Conservation (phyloP, 1,140 invertebrate species). For the Centruroides sculpturatus region DNA sequence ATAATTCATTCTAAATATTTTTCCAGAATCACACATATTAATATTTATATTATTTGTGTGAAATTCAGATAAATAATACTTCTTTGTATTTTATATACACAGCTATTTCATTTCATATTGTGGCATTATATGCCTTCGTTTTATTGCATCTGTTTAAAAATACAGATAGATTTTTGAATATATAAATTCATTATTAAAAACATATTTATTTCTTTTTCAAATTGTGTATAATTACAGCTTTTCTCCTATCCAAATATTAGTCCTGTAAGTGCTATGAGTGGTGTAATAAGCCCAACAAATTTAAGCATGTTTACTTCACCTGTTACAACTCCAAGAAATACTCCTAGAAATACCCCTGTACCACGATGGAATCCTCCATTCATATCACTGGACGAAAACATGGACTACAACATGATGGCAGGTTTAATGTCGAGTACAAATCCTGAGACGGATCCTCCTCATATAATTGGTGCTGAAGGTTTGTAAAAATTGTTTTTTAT, state of each 20-base stretch:
- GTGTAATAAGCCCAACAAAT: conserved; percentile 79
- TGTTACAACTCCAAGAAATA: conserved; percentile 51
- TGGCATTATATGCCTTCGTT: too few relatives aligned
- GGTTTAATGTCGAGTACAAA: conserved; percentile 44
- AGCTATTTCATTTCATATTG: too few relatives aligned
- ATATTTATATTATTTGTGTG: too few relatives aligned
- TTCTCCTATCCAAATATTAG: conserved; percentile 16
- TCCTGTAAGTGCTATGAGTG: conserved; percentile 45
- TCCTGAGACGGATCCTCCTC: conserved; percentile 46
- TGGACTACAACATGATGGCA: conserved; percentile 76
- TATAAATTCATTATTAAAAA: too few relatives aligned
- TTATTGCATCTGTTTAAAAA: too few relatives aligned
- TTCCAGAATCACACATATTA: too few relatives aligned
- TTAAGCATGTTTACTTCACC: conserved; percentile 70
- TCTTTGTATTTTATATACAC: too few relatives aligned
- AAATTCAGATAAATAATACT: too few relatives aligned
- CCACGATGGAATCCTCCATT: conserved; percentile 78
- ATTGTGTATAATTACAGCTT: conserved; percentile 28
- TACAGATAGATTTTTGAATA: too few relatives aligned
- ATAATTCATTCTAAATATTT: too few relatives aligned
- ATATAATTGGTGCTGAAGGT: conserved; percentile 52
- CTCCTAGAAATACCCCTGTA: conserved; percentile 42
- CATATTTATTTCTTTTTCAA: conserved; percentile 21
- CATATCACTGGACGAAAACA: conserved; percentile 66
- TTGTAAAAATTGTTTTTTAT: conserved; percentile 2